Base-by-base conservation (phyloP, 2,113 vertebrate genomes). In the Nyctereutes procyonoides region DNA sequence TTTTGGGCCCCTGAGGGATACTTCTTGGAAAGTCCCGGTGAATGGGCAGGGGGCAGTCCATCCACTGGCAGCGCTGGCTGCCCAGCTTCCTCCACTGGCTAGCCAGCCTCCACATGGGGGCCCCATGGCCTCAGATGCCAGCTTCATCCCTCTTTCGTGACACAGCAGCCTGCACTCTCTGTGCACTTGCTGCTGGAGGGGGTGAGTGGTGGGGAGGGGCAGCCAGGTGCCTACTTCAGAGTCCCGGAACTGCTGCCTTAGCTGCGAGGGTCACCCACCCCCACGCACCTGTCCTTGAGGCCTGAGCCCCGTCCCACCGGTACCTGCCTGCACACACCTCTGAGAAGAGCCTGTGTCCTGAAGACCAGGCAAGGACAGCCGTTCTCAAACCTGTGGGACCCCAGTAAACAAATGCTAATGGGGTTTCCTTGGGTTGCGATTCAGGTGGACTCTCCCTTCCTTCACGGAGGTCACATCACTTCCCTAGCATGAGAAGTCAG, bases 391-490 rank as follows among this genome's bases (percentile, higher is more conserved):
- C 15, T 9, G 3, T 3, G 2, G 0, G 8, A 13, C 48, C n/a
- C 58, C 22, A 5, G 0, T 5, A 43, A 73, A 43, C 51, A 69
- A 0, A 3, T 0, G 0, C 2, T 20, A 8, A 4, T 4, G 2
- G 1, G 0, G 5, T 13, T 5, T 22, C 35, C 32, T 38, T 20
- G 14, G 11, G 4, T 11, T 5, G 2, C 10, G 12, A 4, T 28
- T 24, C 14, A 35, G 88, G 30, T 1, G 20, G 15, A 13, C 0
- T 3, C 28, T 14, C 26, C 19, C 5, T 22, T 26, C 35, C 8
- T 15, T 16, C 12, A 0, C 2, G 1, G 56, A 67, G 15, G 15
- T 16, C 65, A 28, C 0, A 1, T 1, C 28, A 7, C 8, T 74
- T 30, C 19, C 4, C 58, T 3, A 53, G 11, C 35, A 17, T 4